Percentiles rank a stretch among this genome's conserved stretches.
Conservation (phyloP, 2,888 invertebrate species). For the Drosophila paucipuncta region DNA sequence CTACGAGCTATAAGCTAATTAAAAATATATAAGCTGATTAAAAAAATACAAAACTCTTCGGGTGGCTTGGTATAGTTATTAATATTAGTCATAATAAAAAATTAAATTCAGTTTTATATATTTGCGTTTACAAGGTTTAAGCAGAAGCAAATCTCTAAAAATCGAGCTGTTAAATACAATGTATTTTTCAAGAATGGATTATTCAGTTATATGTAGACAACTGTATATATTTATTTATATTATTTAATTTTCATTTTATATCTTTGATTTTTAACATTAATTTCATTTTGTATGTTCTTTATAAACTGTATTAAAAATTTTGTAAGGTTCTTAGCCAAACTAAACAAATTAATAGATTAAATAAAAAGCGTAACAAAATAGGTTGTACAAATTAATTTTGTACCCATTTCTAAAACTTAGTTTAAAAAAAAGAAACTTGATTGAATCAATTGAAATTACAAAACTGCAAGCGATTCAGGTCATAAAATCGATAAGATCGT, state of each 20-base stretch:
- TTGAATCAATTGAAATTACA: background rate
- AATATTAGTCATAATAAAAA: background rate
- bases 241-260: background rate
- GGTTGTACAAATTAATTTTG: background rate
- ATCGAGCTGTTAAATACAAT: background rate
- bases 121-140: background rate
- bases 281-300: background rate
- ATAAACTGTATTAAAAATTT: rapidly evolving
- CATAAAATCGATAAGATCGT: no score
- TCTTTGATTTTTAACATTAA: background rate
- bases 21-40: background rate
- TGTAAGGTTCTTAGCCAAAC: no score
- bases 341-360: background rate
- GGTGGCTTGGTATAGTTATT: background rate
- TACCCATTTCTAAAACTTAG: background rate
- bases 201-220: no score
- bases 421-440: background rate
- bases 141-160: background rate
- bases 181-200: no score
- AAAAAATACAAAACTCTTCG: background rate
- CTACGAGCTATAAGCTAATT: background rate
- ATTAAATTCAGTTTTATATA: background rate
- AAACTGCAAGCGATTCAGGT: background rate
- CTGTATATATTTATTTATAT: background rate
- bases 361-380: no score